Evolutionary conservation across 2,888 invertebrate genomes (phyloP), one percentile per base, ranked within the genome.

Genomic region (Shargacucullia verbasci): DNA sequence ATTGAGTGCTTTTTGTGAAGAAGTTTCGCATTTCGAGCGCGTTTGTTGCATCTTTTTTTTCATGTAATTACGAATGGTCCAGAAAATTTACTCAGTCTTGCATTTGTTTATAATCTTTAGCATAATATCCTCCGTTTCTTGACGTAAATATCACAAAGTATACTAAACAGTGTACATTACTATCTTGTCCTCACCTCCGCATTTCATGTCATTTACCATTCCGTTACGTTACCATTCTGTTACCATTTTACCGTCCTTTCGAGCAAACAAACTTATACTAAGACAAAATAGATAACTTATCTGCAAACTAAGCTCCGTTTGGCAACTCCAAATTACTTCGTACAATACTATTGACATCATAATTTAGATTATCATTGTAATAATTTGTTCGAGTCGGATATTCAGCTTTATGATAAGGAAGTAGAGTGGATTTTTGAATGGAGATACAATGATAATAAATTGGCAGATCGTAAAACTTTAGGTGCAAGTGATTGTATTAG

Each of bases 291-390:
- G 71, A 71, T 71, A 70, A 63, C 57, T 71, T 73, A 74, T 72
- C 74, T 53, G 8, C 10, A 20, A 35, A 43, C 41, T 56, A 62
- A 72, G 70, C 69, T 62, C 43, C 49, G 54, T 71, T 76, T 73
- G 71, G 70, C 59, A 77, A 71, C 46, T 40, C 46, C 52, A 66
- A 75, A 76, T 76, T 62, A 71, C 59, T 60, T 55, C 15, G 41
- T 48, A 59, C 61, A 63, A 55, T 66, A 49, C 40, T 77, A 83
- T 87, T 84, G 86, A 89, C 86, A 85, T 84, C 82, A 81, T 88
- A 87, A 88, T 88, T 86, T 83, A 77, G 80, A 83, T 85, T 82
- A 83, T 82, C 76, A 80, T 80, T 62, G 54, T 53, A 60, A 27
- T 35, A 45, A 43, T 57, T 33, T 48, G 45, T 8, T 47, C 38